A percentile compares a stretch with the other conserved stretches of the same genome.
These are phyloP conservation scores for Plecturocebus donacophilus DNA, from an alignment of 2,113 vertebrate species.

Conservation along the genomic window DNA sequence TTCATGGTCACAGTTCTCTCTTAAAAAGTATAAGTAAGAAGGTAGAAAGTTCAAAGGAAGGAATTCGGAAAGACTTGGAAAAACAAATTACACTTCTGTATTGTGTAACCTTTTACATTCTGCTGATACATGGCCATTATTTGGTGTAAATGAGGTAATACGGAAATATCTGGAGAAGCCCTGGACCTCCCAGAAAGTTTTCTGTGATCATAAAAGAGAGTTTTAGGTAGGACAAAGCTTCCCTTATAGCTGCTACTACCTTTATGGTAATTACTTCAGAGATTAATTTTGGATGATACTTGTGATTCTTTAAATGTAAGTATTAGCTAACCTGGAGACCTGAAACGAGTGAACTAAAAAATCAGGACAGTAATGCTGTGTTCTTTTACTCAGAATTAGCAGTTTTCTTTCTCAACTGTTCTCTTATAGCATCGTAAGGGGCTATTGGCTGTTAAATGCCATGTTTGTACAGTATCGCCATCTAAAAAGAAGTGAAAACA, in stretches of 20 bases:
- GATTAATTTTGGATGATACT: constrained; percentile 40
- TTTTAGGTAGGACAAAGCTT: constrained; percentile 15
- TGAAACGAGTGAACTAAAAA: background rate
- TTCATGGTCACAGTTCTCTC: background rate
- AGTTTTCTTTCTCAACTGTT: background rate
- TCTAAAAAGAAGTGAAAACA: background rate
- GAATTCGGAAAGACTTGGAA: constrained; percentile 60
- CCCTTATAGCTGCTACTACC: background rate
- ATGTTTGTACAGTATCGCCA: background rate
- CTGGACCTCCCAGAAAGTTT: constrained; percentile 63
- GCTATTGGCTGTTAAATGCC: background rate
- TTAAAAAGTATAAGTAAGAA: constrained; percentile 21
- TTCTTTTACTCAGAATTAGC: background rate
- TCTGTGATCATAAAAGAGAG: constrained; percentile 38
- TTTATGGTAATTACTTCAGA: constrained; percentile 48
- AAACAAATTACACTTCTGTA: constrained; percentile 58
- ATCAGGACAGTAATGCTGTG: background rate
- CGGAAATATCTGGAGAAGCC: constrained; percentile 4
- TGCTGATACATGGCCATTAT: background rate
- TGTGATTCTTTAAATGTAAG: background rate
- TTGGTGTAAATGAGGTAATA: constrained; percentile 49
- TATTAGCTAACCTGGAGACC: background rate
- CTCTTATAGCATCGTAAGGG: background rate
- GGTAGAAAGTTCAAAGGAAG: constrained; percentile 52
- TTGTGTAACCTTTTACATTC: constrained; percentile 57